Conservation (phyloP, 2,888 invertebrate species). For the Thelaira solivaga region DNA sequence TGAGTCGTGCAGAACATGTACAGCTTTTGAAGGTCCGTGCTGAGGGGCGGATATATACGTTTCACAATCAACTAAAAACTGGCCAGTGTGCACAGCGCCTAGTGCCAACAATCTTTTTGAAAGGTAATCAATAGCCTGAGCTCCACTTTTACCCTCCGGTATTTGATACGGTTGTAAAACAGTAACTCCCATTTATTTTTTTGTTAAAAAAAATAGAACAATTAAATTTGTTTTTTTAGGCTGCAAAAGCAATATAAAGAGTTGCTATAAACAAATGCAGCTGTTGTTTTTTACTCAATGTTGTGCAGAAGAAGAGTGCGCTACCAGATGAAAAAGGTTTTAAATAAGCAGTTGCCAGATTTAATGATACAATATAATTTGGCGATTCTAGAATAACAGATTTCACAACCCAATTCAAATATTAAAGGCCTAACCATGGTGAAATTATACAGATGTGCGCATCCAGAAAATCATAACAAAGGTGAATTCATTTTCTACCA, state of each 20-base stretch:
- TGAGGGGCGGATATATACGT: slow-evolving; percentile 88
- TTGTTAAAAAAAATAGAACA: neutral
- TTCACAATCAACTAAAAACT: slow-evolving; percentile 96
- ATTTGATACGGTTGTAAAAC: slow-evolving; percentile 90
- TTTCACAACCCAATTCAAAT: too few species aligned
- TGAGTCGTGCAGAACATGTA: slow-evolving; percentile 96
- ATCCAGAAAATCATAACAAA: too few species aligned
- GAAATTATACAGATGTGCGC: too few species aligned
- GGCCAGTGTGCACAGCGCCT: slow-evolving; percentile 92
- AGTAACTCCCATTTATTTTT: slow-evolving; percentile 73
- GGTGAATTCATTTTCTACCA: too few species aligned
- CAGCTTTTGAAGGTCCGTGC: slow-evolving; percentile 85
- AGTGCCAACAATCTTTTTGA: slow-evolving; percentile 88
- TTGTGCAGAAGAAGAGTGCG: neutral
- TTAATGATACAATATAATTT: neutral
- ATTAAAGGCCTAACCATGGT: too few species aligned
- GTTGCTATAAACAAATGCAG: neutral
- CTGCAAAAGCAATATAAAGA: too few species aligned
- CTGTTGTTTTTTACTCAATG: neutral
- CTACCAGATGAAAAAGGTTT: too few species aligned
- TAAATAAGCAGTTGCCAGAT: neutral
- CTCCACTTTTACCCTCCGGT: slow-evolving; percentile 92
- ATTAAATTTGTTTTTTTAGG: too few species aligned
- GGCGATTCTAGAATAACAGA: neutral
- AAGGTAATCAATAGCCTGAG: slow-evolving; percentile 90